Conservation (phyloP, 2,797 vertebrate species). For the Dallia pectoralis region DNA sequence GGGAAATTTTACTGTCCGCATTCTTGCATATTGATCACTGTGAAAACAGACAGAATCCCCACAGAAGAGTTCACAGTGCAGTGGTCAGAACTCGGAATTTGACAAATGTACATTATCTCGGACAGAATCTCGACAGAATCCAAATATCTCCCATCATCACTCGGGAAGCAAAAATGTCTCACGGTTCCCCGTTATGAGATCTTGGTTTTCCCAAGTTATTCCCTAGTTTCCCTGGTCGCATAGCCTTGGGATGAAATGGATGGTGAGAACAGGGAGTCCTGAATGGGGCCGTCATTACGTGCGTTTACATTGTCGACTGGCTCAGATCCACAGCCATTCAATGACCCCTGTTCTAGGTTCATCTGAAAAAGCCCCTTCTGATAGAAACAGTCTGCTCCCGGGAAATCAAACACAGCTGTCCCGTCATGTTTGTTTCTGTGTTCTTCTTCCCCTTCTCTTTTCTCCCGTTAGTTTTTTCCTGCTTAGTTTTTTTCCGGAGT, state of each 20-base stretch:
- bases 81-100: too few relatives aligned
- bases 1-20: constrained; percentile 52
- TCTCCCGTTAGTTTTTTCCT: background rate
- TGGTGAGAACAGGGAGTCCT: constrained; percentile 55
- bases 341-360: constrained; percentile 52
- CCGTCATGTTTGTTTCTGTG: constrained; percentile 56
- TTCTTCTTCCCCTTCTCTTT: constrained; percentile 2
- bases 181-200: constrained; percentile 13
- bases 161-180: background rate
- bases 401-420: constrained; percentile 72
- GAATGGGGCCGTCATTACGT: constrained; percentile 59
- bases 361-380: constrained; percentile 65
- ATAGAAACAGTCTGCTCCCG: constrained; percentile 64
- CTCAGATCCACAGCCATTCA: constrained; percentile 65
- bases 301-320: constrained; percentile 55
- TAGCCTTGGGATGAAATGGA: constrained; percentile 51
- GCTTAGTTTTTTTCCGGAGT: background rate
- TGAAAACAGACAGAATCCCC: constrained; percentile 19
- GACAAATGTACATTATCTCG: too few relatives aligned
- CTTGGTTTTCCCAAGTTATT: constrained; percentile 32
- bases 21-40: constrained; percentile 21
- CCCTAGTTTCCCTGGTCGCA: too few relatives aligned
- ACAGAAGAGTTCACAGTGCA: background rate
- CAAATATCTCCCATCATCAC: background rate
- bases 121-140: constrained; percentile 24